phyloP scores from a whole-genome alignment of 1,140 invertebrate species.

The Halesus radiatus region DNA sequence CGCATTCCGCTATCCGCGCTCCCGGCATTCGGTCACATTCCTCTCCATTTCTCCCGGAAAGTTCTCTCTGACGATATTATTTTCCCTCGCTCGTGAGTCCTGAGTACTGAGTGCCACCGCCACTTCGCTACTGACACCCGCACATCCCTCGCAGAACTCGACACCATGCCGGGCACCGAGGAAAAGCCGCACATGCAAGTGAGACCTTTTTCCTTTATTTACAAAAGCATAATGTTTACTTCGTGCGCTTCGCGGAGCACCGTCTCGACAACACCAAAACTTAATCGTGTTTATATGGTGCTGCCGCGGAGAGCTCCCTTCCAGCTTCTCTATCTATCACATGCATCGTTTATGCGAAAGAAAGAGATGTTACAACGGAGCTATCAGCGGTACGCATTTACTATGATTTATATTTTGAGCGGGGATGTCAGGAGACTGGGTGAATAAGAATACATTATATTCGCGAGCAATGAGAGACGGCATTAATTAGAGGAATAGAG shows the following conservation, averaged over 20 bases:
- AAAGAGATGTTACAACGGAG: too few species aligned
- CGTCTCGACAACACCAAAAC: not conserved
- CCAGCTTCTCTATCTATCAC: too few species aligned
- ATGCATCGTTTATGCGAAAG: too few species aligned
- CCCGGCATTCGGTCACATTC: constrained; percentile 33
- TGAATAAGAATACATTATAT: too few species aligned
- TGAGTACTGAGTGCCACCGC: not conserved
- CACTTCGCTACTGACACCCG: not conserved
- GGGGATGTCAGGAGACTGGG: too few species aligned
- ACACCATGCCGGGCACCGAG: constrained; percentile 48
- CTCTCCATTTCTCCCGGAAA: not conserved
- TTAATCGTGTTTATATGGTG: too few species aligned
- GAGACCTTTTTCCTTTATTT: constrained; percentile 37
- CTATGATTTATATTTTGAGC: too few species aligned
- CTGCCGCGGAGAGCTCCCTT: too few species aligned
- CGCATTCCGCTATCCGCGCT: constrained; percentile 25
- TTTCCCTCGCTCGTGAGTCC: too few species aligned
- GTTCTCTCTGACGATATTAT: not conserved
- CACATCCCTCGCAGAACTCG: not conserved
- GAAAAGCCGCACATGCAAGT: constrained; percentile 52
- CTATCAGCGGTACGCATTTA: too few species aligned
- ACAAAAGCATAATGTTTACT: constrained; percentile 12
- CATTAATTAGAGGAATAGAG: not conserved
- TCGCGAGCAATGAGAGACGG: not conserved
- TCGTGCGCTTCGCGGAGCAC: not conserved